These are phyloP conservation scores for Goniozus legneri DNA, from an alignment of 1,140 invertebrate genomes.

Conservation along the genomic window DNA sequence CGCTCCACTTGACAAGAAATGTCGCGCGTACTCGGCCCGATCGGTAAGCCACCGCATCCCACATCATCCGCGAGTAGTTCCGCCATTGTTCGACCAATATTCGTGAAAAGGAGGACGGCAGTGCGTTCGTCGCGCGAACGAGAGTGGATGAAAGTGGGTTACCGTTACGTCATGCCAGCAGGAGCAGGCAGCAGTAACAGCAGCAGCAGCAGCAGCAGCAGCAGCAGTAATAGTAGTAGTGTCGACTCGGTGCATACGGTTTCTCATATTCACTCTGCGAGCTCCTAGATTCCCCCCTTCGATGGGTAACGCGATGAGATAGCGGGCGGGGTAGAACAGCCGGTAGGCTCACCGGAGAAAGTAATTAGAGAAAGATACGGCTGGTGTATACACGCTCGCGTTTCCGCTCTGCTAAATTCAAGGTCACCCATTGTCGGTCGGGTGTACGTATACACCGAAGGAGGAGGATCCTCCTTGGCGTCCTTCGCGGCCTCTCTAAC, in stretches of 20 bases:
- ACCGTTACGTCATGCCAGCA: constrained; percentile 40
- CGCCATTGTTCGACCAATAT: background rate
- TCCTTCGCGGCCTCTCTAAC: background rate
- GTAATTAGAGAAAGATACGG: constrained; percentile 42
- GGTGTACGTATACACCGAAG: too few species aligned
- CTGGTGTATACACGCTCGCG: constrained; percentile 16
- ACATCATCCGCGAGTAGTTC: background rate
- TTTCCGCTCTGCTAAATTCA: constrained; percentile 50
- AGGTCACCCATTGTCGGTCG: constrained; percentile 43
- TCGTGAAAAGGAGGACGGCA: background rate
- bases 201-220: too few species aligned
- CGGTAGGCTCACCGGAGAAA: constrained; percentile 43
- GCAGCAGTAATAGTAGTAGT: too few species aligned
- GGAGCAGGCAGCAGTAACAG: constrained; percentile 15
- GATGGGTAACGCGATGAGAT: too few species aligned
- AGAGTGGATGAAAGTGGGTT: constrained; percentile 40
- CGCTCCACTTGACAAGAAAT: background rate
- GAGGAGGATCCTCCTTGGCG: background rate
- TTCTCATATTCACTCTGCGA: constrained; percentile 41
- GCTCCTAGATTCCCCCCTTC: too few species aligned
- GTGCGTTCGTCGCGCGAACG: constrained; percentile 29
- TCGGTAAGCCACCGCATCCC: too few species aligned
- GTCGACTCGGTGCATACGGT: constrained; percentile 21
- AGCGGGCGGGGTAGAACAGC: too few species aligned
- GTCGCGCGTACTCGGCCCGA: background rate